phyloP scores from a whole-genome alignment of 2,113 vertebrate genomes.

The Brienomyrus longianalis region DNA sequence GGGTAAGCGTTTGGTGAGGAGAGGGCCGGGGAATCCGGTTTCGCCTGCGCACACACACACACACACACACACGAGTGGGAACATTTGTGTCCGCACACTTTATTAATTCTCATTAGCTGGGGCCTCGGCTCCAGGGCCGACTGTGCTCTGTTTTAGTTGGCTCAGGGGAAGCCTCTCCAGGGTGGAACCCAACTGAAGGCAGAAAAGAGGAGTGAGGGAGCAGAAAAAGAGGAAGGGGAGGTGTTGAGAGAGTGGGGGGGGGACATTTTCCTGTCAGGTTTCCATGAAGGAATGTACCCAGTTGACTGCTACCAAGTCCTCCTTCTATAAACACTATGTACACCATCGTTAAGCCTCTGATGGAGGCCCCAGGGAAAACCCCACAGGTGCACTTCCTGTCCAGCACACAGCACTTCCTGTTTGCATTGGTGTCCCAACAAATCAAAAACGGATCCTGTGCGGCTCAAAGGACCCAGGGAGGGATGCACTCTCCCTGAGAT shows the following conservation, averaged over 20 bases:
- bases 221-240: not conserved
- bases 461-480: not conserved
- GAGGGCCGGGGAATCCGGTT: slow-evolving; percentile 22
- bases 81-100: slow-evolving; percentile 38
- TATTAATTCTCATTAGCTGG: slow-evolving; percentile 39
- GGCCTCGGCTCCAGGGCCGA: slow-evolving; percentile 29
- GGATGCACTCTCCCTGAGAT: not conserved
- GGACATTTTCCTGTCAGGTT: slow-evolving; percentile 18
- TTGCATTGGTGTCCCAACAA: not conserved
- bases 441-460: not conserved
- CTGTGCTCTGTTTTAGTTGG: slow-evolving; percentile 35
- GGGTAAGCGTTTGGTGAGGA: not conserved
- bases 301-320: not conserved
- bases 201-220: not conserved
- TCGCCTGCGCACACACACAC: not conserved
- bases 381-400: not conserved
- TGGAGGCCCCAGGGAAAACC: not conserved
- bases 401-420: not conserved
- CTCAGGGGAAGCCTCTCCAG: slow-evolving; percentile 19
- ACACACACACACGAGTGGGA: slow-evolving; percentile 17
- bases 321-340: not conserved
- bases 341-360: not conserved
- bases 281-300: not conserved
- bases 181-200: slow-evolving; percentile 20
- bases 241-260: not conserved